A percentile compares a stretch with the other conserved stretches of the same genome.
Evolutionary conservation across 1,140 invertebrate species (phyloP).

Genomic region (Carcinoscorpius rotundicauda): DNA sequence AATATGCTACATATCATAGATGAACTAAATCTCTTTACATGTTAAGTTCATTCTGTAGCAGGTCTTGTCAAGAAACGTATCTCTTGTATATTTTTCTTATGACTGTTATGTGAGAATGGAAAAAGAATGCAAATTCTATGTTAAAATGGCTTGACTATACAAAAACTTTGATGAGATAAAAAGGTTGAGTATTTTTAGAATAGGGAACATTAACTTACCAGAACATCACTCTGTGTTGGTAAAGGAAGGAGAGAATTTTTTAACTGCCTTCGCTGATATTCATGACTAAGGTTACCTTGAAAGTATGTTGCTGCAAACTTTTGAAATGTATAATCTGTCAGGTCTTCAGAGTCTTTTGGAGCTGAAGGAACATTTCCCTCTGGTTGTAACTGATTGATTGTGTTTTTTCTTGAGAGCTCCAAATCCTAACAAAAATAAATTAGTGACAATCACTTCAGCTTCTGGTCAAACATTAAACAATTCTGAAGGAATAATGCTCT

Average conservation of each 20-base stretch:
- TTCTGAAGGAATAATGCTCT: conserved; percentile 26
- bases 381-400: conserved; percentile 18
- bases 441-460: conserved; percentile 23
- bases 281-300: conserved; percentile 73
- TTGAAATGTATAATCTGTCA: conserved; percentile 94
- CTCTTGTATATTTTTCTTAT: no score
- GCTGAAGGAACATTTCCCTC: conserved; percentile 35
- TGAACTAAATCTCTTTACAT: no score
- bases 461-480: conserved; percentile 26
- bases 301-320: conserved; percentile 98
- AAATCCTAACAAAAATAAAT: conserved; percentile 29
- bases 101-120: no score
- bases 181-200: no score
- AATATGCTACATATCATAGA: no score
- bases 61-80: background rate
- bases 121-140: no score
- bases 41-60: background rate
- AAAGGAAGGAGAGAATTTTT: conserved; percentile 85
- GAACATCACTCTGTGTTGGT: conserved; percentile 89
- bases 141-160: no score
- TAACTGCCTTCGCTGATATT: conserved; percentile 78
- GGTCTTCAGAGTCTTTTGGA: conserved; percentile 74
- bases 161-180: no score
- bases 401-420: conserved; percentile 23
- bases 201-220: conserved; percentile 43